phyloP scores from a whole-genome alignment of 2,113 vertebrate genomes.

The Embiotoca jacksoni region DNA sequence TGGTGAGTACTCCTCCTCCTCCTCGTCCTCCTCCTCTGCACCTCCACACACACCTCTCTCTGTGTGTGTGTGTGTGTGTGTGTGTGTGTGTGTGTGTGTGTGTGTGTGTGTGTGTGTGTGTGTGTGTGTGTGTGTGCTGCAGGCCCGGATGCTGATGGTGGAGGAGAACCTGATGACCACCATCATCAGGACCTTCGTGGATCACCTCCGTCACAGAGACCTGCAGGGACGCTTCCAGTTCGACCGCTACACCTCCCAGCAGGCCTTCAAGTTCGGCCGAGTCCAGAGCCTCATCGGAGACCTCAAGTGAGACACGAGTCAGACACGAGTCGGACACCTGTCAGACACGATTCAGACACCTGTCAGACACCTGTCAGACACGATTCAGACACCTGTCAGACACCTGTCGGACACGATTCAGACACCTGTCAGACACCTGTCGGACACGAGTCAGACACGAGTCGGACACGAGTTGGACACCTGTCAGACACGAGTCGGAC shows the following conservation, averaged over 20 bases:
- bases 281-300: constrained; percentile 97
- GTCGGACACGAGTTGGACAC: background rate
- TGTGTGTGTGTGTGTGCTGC: constrained; percentile 17
- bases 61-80: constrained; percentile 19
- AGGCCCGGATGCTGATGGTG: constrained; percentile 97
- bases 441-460: background rate
- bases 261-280: constrained; percentile 96
- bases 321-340: background rate
- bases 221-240: constrained; percentile 97
- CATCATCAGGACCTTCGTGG: constrained; percentile 96
- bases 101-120: constrained; percentile 6
- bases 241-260: constrained; percentile 95
- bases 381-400: no score
- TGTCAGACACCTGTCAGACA: background rate
- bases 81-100: background rate
- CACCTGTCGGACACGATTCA: background rate
- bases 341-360: background rate
- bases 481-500: background rate
- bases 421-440: no score
- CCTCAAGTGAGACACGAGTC: constrained; percentile 90
- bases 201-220: constrained; percentile 94
- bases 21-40: constrained; percentile 77
- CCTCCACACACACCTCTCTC: constrained; percentile 62
- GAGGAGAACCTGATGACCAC: constrained; percentile 96
- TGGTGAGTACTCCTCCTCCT: constrained; percentile 94